Evolutionary conservation across 2,888 invertebrate genomes (phyloP), one percentile per base, ranked within the genome.

Genomic region (Eudasyphora cyanicolor): DNA sequence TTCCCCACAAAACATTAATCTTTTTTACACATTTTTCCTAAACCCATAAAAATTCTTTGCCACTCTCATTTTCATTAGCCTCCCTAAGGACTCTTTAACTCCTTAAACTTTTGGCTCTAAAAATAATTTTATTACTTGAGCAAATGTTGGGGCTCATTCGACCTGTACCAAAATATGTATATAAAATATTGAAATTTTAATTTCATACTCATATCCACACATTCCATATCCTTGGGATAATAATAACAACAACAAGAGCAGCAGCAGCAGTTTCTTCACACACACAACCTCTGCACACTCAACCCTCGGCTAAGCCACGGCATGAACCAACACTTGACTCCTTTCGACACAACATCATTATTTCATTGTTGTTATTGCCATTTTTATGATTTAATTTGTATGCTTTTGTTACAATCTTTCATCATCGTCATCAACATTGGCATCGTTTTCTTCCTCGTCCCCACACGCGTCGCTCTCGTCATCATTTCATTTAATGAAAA

Each of bases 391-490:
- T 54, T 51, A 51, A 76, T 71, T 76, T 76, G 29, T 62, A 73
- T 82, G 49, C 73, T 42, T 57, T n/a, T 73, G 27, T 71, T 54
- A 49, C 21, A 76, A 76, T 21, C 60, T 73, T 60, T 73, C 54
- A 79, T 57, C 76, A 77, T 45, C 45, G 35, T 62, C 62, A 12
- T 32, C 60, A 2, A 3, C 21, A 57, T 7, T 27, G 8, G 10
- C 32, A 62, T 62, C 32, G 10, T 19, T 24, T 4, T 27, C 35
- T 57, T 51, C 45, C 24, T 12, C 19, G 62, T 35, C 70, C 45
- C 24, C 45, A 19, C 27, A n/a, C n/a, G 4, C 35, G n/a, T 45
- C 42, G 27, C 24, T 14, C 10, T 49, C 49, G 42, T 49, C 60
- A 70, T 12, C 70, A 49, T 42, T 60, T 38, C 21, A 54, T 51